These are phyloP conservation scores for Scaptodrosophila lebanonensis DNA, from an alignment of 1,140 invertebrate species.

Conservation along the genomic window DNA sequence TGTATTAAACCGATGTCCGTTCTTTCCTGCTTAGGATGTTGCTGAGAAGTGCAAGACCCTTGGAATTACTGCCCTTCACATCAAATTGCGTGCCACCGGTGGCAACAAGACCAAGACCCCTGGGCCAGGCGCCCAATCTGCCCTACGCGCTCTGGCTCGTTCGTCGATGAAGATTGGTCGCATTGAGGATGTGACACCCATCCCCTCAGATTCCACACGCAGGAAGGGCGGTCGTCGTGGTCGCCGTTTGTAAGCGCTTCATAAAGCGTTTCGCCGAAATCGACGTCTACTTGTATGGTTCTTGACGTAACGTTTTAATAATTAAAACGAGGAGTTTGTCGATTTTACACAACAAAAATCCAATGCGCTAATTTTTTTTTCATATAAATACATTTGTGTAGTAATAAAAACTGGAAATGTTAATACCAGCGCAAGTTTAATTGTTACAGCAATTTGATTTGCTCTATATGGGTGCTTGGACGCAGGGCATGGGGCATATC, in stretches of 20 bases:
- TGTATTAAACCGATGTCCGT: too few relatives aligned
- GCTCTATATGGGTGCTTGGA: background rate
- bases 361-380: conserved; percentile 38
- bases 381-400: conserved; percentile 46
- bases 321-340: too few relatives aligned
- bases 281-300: conserved; percentile 6
- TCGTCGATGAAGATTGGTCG: conserved; percentile 99
- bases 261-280: too few relatives aligned
- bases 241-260: conserved; percentile 91
- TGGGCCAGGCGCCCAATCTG: conserved; percentile 98
- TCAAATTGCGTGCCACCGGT: conserved; percentile 98
- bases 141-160: conserved; percentile 96
- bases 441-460: too few relatives aligned
- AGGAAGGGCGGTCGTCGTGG: conserved; percentile 99
- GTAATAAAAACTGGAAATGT: conserved; percentile 42
- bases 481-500: too few relatives aligned
- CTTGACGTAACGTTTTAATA: too few relatives aligned
- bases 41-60: conserved; percentile 98
- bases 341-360: conserved; percentile 1
- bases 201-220: conserved; percentile 98
- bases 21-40: conserved; percentile 87
- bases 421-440: conserved; percentile 7
- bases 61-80: conserved; percentile 98
- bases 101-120: conserved; percentile 99
- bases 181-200: conserved; percentile 99